phyloP scores from a whole-genome alignment of 2,797 vertebrate genomes.

The Spondyliosoma cantharus region DNA sequence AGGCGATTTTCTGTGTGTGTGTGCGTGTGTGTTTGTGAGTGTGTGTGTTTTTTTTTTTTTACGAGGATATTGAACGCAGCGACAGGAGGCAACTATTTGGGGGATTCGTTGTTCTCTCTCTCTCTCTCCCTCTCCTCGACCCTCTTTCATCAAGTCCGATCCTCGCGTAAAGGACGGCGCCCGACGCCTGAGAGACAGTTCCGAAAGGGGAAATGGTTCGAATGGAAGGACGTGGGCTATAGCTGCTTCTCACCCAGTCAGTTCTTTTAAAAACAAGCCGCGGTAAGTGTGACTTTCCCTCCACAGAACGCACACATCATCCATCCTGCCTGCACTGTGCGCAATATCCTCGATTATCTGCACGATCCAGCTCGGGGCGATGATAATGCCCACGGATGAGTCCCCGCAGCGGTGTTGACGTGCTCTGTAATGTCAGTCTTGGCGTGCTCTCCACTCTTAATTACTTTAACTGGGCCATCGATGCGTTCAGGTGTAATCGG shows the following conservation, averaged over 20 bases:
- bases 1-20: slow-evolving; percentile 20
- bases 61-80: slow-evolving; percentile 64
- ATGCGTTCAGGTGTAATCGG: slow-evolving; percentile 70
- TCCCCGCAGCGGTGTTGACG: slow-evolving; percentile 38
- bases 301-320: slow-evolving; percentile 18
- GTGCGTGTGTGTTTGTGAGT: neutral
- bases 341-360: slow-evolving; percentile 30
- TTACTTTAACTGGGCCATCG: slow-evolving; percentile 63
- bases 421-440: slow-evolving; percentile 33
- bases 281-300: slow-evolving; percentile 75
- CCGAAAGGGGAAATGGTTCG: slow-evolving; percentile 63
- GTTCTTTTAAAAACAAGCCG: slow-evolving; percentile 48
- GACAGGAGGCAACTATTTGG: slow-evolving; percentile 64
- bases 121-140: slow-evolving; percentile 41
- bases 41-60: too few species aligned
- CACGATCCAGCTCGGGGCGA: slow-evolving; percentile 39
- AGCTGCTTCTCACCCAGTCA: slow-evolving; percentile 32
- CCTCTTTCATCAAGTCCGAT: slow-evolving; percentile 33
- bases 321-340: slow-evolving; percentile 32
- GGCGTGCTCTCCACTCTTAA: slow-evolving; percentile 59
- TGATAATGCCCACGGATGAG: slow-evolving; percentile 38
- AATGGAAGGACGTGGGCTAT: slow-evolving; percentile 65
- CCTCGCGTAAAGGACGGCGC: slow-evolving; percentile 62
- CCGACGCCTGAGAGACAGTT: slow-evolving; percentile 67
- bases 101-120: slow-evolving; percentile 47